These are phyloP conservation scores for Patagioenas fasciata DNA, from an alignment of 2,113 vertebrate genomes.

Conservation along the genomic window DNA sequence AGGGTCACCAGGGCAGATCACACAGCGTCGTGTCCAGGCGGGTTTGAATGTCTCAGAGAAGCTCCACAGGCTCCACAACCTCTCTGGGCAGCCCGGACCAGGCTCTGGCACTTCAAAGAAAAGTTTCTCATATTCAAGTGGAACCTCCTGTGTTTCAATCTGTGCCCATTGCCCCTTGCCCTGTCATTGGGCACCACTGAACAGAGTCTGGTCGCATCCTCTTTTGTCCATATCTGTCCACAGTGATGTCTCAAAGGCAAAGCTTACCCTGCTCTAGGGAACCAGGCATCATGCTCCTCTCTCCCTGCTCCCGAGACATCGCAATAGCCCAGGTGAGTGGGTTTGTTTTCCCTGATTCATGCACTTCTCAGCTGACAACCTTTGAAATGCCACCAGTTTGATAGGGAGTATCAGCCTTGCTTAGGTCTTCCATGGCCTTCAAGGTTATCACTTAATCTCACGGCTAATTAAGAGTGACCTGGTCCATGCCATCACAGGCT, in stretches of 20 bases:
- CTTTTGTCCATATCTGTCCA: background rate
- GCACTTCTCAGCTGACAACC: background rate
- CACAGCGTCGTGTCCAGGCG: too few relatives aligned
- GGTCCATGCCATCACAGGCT: background rate
- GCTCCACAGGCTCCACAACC: too few relatives aligned
- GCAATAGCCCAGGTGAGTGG: fast-evolving
- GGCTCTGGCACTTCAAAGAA: too few relatives aligned
- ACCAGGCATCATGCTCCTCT: fast-evolving
- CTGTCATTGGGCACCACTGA: too few relatives aligned
- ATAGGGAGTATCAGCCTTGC: background rate
- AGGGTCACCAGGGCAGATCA: too few relatives aligned
- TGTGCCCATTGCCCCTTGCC: too few relatives aligned
- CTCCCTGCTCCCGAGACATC: background rate
- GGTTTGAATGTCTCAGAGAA: too few relatives aligned
- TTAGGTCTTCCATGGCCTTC: background rate
- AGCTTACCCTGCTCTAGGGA: background rate
- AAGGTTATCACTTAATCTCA: background rate
- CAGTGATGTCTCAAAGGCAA: background rate
- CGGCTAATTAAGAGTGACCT: background rate
- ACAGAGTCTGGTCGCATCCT: too few relatives aligned
- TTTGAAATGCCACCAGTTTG: background rate
- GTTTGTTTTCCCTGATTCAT: background rate
- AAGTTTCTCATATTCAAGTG: too few relatives aligned
- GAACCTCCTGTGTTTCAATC: too few relatives aligned
- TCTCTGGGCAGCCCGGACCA: too few relatives aligned